Conservation (phyloP, 2,888 invertebrate genomes). For the Heliconius cydno region DNA sequence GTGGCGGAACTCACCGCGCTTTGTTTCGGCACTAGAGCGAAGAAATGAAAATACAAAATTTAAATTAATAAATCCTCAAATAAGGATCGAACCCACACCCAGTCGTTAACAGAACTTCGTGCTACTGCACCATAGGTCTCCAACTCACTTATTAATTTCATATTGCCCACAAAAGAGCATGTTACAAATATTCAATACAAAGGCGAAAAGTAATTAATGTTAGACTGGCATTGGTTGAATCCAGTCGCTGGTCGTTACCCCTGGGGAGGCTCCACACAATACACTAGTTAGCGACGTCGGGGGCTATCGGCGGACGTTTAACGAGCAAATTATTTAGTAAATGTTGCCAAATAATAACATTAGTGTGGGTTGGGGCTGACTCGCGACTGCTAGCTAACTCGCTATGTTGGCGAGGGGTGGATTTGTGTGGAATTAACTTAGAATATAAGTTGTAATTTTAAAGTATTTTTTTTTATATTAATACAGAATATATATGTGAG, state of each 20-base stretch:
- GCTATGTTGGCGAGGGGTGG: slow-evolving; percentile 36
- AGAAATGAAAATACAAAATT: too few species aligned
- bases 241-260: slow-evolving; percentile 63
- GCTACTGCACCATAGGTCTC: too few species aligned
- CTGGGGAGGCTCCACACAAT: slow-evolving; percentile 73
- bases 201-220: slow-evolving; percentile 76
- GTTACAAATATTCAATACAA: slow-evolving; percentile 76
- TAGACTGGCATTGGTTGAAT: slow-evolving; percentile 73
- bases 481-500: background rate
- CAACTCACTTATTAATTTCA: slow-evolving; percentile 67
- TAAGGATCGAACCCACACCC: too few species aligned
- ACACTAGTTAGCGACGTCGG: slow-evolving; percentile 72
- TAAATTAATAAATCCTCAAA: too few species aligned
- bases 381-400: slow-evolving; percentile 46
- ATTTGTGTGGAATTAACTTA: slow-evolving; percentile 44
- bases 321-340: slow-evolving; percentile 83
- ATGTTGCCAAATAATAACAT: slow-evolving; percentile 83
- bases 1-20: too few species aligned
- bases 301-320: slow-evolving; percentile 77
- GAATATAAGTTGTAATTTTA: background rate
- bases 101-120: too few species aligned
- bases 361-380: slow-evolving; percentile 65
- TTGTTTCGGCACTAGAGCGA: too few species aligned
- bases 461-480: background rate
- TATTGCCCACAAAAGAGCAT: slow-evolving; percentile 74